phyloP scores from a whole-genome alignment of 2,888 invertebrate genomes.

The Chloroclysta siterata region DNA sequence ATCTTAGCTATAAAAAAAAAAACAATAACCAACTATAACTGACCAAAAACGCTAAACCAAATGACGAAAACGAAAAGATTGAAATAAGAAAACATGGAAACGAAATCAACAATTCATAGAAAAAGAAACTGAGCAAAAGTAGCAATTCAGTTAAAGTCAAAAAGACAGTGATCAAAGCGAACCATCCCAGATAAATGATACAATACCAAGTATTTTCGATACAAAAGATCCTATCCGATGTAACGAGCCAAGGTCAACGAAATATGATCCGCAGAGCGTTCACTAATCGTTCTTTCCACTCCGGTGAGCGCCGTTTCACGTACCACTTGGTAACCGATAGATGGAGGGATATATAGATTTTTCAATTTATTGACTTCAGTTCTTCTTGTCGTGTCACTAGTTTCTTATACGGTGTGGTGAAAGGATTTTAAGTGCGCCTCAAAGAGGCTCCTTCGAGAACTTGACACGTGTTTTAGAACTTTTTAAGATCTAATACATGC shows the following conservation, averaged over 20 bases:
- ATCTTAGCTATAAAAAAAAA: too few relatives aligned
- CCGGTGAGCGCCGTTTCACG: constrained; percentile 68
- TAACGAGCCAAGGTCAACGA: constrained; percentile 47
- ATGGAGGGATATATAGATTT: constrained; percentile 45
- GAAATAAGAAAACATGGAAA: not conserved
- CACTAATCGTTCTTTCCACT: constrained; percentile 74
- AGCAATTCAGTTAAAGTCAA: constrained; percentile 14
- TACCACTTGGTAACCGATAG: constrained; percentile 65
- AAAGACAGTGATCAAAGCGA: constrained; percentile 14
- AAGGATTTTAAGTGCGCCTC: too few relatives aligned
- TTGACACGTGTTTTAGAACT: too few relatives aligned
- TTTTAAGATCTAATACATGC: too few relatives aligned
- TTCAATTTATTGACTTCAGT: constrained; percentile 48
- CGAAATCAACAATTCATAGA: not conserved
- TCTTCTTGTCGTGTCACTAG: too few relatives aligned
- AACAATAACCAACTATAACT: not conserved
- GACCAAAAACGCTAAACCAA: not conserved
- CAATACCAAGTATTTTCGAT: constrained; percentile 28
- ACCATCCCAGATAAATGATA: constrained; percentile 21
- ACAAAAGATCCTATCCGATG: constrained; percentile 39
- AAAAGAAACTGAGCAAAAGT: not conserved
- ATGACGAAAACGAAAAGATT: not conserved
- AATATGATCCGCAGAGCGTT: constrained; percentile 69
- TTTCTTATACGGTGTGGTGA: too few relatives aligned
- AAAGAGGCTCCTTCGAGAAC: too few relatives aligned